Evolutionary conservation across 2,113 vertebrate genomes (phyloP), one percentile per base, ranked within the genome.

Genomic region (Numida meleagris): DNA sequence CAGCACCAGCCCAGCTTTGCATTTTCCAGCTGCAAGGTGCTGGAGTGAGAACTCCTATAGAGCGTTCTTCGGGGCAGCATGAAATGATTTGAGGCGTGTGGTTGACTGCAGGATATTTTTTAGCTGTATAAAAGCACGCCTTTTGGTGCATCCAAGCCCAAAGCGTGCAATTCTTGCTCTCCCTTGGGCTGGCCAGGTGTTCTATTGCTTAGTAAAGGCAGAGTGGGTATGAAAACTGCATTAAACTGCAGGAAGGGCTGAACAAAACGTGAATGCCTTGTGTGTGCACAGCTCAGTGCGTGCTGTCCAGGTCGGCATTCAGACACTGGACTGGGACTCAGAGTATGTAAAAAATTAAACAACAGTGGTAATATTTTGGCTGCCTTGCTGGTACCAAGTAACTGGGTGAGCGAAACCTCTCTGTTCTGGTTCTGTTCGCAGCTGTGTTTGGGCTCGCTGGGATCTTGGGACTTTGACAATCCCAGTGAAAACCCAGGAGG

Each of bases 381-480:
- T 50, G 48, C 50, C 4, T 51, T 25, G 27, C 50, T 27, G 50
- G 14, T 27, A 15, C 4, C 50, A 51, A 71, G 24, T 20, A 51
- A 11, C 24, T 67, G 8, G 45, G 4, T 4, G 34, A 78, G 15
- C 2, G 20, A 57, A 66, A 9, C 18, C 15, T 43, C 66, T 66
- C 68, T 45, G 45, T 31, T 23, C 4, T 1, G n/a, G 25, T 80
- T 59, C 34, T 88, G 29, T 93, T 89, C 31, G 40, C 59, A 95
- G 95, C 53, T 42, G 12, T 79, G 8, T 59, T 96, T 6, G 33
- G 66, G 51, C 8, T 97, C 55, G n/a, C n/a, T n/a, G n/a, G n/a
- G n/a, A n/a, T n/a, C n/a, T n/a, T n/a, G n/a, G n/a, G n/a, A n/a
- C n/a, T n/a, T n/a, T n/a, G n/a, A n/a, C n/a, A n/a, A n/a, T n/a